phyloP scores from a whole-genome alignment of 2,888 invertebrate genomes.

The Pachliopta kotzebuea region DNA sequence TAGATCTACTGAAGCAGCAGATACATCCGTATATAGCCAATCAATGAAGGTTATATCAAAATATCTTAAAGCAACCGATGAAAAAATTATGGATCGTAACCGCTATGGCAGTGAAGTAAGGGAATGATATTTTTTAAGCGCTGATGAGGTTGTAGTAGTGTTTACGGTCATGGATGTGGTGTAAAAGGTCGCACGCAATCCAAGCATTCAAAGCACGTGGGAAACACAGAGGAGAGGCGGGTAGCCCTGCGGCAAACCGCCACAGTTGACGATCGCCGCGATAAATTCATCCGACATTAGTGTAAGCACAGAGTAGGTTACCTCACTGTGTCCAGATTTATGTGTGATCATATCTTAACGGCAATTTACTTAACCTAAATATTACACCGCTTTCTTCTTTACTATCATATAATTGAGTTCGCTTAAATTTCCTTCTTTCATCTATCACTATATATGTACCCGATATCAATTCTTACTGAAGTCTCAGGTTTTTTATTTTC shows the following conservation, averaged over 20 bases:
- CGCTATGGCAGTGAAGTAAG: constrained; percentile 43
- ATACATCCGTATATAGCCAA: constrained; percentile 51
- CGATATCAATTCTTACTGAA: not conserved
- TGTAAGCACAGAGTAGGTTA: constrained; percentile 56
- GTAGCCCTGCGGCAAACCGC: constrained; percentile 65
- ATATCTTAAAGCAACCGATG: constrained; percentile 50
- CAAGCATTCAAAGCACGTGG: constrained; percentile 78
- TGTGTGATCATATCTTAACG: constrained; percentile 43
- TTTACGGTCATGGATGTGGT: constrained; percentile 54
- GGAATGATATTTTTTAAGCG: constrained; percentile 35
- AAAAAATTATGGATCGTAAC: constrained; percentile 35
- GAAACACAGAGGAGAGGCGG: constrained; percentile 69
- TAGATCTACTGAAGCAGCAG: constrained; percentile 75
- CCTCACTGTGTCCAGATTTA: constrained; percentile 40
- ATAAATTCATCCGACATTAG: constrained; percentile 76
- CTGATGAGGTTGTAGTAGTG: constrained; percentile 50
- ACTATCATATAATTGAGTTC: too few species aligned
- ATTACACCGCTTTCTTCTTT: too few species aligned
- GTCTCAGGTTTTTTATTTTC: not conserved
- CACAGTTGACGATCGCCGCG: constrained; percentile 76
- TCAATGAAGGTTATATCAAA: constrained; percentile 37
- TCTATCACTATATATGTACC: too few species aligned
- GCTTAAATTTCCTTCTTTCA: too few species aligned
- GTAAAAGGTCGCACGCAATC: constrained; percentile 76
- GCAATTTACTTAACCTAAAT: constrained; percentile 7